phyloP scores from a whole-genome alignment of 92 coral and sea anemone species.

The Bergia sp. region DNA sequence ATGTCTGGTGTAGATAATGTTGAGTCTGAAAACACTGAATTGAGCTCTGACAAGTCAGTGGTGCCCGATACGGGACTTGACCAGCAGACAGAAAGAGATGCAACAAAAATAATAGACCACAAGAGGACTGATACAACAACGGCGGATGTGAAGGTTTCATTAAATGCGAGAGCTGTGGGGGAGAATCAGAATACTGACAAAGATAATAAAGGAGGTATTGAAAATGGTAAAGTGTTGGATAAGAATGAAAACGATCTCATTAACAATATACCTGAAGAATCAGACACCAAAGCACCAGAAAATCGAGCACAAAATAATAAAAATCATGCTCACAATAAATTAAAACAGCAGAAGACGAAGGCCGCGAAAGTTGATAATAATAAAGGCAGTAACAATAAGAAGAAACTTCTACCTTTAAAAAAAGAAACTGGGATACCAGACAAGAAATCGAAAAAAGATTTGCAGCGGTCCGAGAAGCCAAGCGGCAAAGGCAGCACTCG shows the following conservation, averaged over 20 bases:
- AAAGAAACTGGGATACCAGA: neutral
- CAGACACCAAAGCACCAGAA: neutral
- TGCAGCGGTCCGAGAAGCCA: slow-evolving; percentile 4
- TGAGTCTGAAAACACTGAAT: neutral
- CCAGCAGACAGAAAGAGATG: neutral
- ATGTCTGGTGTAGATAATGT: too few relatives aligned
- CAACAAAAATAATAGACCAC: neutral
- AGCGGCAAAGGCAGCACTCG: neutral
- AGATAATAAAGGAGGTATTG: neutral
- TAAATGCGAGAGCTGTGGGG: neutral
- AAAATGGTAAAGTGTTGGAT: neutral
- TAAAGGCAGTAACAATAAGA: neutral
- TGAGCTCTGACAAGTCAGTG: neutral
- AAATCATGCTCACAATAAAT: neutral
- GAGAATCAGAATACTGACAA: neutral
- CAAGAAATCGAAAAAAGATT: neutral
- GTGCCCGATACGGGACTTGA: neutral
- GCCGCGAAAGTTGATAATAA: neutral
- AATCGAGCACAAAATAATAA: neutral
- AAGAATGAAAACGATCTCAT: neutral
- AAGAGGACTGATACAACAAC: neutral
- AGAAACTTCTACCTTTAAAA: neutral
- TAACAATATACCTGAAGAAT: neutral
- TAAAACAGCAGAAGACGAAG: neutral
- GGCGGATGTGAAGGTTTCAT: neutral